phyloP scores from a whole-genome alignment of 2,113 vertebrate genomes.

The Dermatemys mawii region DNA sequence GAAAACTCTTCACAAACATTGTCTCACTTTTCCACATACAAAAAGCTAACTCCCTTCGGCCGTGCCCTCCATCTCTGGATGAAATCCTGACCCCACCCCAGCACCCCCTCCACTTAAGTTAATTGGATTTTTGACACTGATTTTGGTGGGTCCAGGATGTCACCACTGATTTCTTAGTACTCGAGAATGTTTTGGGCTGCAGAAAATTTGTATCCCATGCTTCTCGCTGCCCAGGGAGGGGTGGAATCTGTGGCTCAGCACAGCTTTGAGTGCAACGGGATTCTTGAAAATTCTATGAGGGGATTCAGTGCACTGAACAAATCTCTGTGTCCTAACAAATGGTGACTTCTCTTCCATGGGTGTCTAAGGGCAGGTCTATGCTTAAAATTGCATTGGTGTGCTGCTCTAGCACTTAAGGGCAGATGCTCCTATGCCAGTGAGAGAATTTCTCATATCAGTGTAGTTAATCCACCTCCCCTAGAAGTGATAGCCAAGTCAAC shows the following conservation, averaged over 20 bases:
- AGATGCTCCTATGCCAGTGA: not conserved
- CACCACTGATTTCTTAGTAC: rapidly evolving
- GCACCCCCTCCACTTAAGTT: not conserved
- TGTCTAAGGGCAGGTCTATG: not conserved
- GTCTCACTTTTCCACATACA: not conserved
- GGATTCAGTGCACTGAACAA: not conserved
- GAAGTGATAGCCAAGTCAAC: not conserved
- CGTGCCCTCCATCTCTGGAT: not conserved
- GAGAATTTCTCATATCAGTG: rapidly evolving
- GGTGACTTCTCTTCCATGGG: not conserved
- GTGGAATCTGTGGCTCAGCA: not conserved
- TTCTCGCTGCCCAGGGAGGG: rapidly evolving
- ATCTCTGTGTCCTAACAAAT: rapidly evolving
- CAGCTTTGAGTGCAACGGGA: rapidly evolving
- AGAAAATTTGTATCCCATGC: rapidly evolving
- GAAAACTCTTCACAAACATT: not conserved
- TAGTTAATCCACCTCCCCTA: not conserved
- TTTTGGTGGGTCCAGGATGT: not conserved
- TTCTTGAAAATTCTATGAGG: not conserved
- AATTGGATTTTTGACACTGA: not conserved
- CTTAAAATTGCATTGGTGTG: too few species aligned
- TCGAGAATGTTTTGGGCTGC: not conserved
- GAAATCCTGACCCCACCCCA: not conserved
- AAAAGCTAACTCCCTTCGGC: not conserved
- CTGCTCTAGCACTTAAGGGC: not conserved